A percentile compares a stretch with the other conserved stretches of the same genome.
Conservation (phyloP, 2,888 invertebrate species). For the Dugesia japonica region DNA sequence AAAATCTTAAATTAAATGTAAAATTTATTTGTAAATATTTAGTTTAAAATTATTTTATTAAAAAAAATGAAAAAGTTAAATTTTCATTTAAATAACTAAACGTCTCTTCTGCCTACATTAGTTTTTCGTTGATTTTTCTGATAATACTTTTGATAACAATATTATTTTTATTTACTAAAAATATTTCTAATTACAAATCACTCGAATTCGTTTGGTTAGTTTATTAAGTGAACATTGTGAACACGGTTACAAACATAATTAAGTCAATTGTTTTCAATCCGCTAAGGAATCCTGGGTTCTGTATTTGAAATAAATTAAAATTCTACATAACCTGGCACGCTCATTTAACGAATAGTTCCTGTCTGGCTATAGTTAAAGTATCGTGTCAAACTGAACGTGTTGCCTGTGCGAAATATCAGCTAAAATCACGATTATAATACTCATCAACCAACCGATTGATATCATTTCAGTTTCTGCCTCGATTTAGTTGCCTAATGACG, state of each 20-base stretch:
- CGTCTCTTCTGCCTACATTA: no score
- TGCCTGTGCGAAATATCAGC: not conserved
- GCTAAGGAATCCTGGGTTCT: constrained; percentile 5
- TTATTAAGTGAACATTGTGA: not conserved
- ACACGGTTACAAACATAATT: not conserved
- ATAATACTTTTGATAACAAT: constrained; percentile 12
- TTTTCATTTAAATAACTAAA: no score
- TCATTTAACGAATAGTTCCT: constrained; percentile 2
- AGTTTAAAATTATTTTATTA: no score
- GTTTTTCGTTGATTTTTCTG: not conserved
- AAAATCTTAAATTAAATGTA: no score
- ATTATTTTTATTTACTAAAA: not conserved
- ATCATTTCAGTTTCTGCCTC: constrained; percentile 15
- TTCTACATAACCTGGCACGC: constrained; percentile 20
- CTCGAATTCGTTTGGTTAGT: not conserved
- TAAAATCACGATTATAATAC: constrained; percentile 20
- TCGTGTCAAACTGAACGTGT: constrained; percentile 7
- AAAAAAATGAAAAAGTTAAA: no score
- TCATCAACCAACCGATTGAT: constrained; percentile 11
- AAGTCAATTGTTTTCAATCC: constrained; percentile 13
- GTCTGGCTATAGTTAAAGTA: not conserved
- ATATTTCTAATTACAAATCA: not conserved
- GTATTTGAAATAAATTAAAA: not conserved
- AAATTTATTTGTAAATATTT: no score
- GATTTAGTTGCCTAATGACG: not conserved